Evolutionary conservation across 2,113 vertebrate species (phyloP).

Genomic region (Ranitomeya variabilis): DNA sequence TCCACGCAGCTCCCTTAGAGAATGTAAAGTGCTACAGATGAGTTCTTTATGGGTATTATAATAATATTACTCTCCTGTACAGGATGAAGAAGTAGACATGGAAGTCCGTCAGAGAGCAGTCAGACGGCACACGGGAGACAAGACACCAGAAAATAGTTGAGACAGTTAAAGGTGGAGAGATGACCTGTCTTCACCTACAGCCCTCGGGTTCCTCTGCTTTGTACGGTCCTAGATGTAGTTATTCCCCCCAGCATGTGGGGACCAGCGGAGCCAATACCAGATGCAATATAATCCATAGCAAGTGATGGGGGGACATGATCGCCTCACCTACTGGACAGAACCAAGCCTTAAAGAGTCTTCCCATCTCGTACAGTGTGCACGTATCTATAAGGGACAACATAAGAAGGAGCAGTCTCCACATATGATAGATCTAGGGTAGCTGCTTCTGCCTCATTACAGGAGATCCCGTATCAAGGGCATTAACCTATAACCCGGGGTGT

Average conservation of each 20-base stretch:
- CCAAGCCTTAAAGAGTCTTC: slow-evolving; percentile 24
- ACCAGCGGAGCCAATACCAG: background rate
- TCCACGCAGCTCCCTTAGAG: no score
- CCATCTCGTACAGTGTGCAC: background rate
- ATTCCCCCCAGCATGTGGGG: background rate
- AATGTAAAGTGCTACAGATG: no score
- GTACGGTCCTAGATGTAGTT: slow-evolving; percentile 2
- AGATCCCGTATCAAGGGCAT: background rate
- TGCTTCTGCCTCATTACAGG: background rate
- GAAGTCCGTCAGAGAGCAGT: background rate
- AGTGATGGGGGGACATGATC: background rate
- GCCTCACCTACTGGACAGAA: background rate
- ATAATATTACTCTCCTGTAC: background rate
- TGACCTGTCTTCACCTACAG: no score
- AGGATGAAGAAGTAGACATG: slow-evolving; percentile 48
- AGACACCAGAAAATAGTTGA: slow-evolving; percentile 32
- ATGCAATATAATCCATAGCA: background rate
- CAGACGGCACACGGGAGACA: background rate
- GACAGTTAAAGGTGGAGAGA: no score
- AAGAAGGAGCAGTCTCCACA: background rate
- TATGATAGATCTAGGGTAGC: background rate
- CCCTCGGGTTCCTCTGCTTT: background rate
- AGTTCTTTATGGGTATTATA: no score
- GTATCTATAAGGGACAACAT: background rate
- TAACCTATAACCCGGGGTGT: background rate